Evolutionary conservation across 2,797 vertebrate genomes (phyloP), one percentile per base, ranked within the genome.

Genomic region (Ptychadena robeensis): DNA sequence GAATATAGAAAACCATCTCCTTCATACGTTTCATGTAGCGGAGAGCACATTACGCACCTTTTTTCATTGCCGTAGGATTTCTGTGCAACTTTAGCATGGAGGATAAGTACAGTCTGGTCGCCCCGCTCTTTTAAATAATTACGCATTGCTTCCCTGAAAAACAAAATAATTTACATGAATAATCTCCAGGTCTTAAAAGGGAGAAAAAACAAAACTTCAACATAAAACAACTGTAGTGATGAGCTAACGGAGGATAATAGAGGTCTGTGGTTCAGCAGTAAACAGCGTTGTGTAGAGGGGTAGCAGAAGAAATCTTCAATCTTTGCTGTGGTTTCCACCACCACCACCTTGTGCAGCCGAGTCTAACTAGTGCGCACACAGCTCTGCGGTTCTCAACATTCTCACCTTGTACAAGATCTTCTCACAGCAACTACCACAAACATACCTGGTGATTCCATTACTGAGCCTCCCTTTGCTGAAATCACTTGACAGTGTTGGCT

Each of bases 21-120:
- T n/a, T n/a, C n/a, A n/a, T n/a, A n/a, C n/a, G n/a, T n/a, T n/a
- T n/a, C n/a, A 35, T 40, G 1, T 40, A 40, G 4, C 8, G 8
- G 10, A 38, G 10, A 38, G 10, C 12, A 12, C 38, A 18, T 22
- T 5, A 61, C 86, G 90, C 90, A 98, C 97, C 97, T 95, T 93
- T 99, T 99, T 87, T 99, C 97, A 90, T 98, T 99, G 88, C 97
- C 97, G 4, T 99, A 99, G 0, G 97, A 99, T 89, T 99, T 99
- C 92, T 99, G 97, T 88, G 97, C 98, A 92, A 99, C 98, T 92
- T 99, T 99, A 1, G 98, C 98, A 4, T 99, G 97, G 88, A 99
- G 96, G 91, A 99, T 99, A 90, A 99, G 96, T 86, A 99, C 97
- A 37, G 97, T 99, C 92, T 99, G 98, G 95, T 99, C 98, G 25